A percentile compares a stretch with the other conserved stretches of the same genome.
Conservation (phyloP, 1,140 invertebrate genomes). For the Euwallacea similis region DNA sequence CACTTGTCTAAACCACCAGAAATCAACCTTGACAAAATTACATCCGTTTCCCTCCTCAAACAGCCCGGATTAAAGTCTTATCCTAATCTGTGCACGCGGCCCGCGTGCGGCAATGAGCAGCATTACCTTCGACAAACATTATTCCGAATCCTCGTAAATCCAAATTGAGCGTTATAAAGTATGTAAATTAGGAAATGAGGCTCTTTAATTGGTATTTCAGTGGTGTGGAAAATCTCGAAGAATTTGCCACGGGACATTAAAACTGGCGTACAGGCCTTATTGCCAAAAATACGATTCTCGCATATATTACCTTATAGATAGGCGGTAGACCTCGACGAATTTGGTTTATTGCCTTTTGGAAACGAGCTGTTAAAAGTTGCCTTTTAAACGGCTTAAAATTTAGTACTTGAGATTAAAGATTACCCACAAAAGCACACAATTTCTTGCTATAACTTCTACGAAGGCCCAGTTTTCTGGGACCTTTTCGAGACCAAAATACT, state of each 20-base stretch:
- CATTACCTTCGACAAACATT: not conserved
- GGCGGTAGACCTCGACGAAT: constrained; percentile 48
- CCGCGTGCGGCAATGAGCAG: not conserved
- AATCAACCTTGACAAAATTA: too few species aligned
- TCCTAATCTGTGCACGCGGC: not conserved
- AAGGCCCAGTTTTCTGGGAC: not conserved
- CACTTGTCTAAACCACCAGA: too few species aligned
- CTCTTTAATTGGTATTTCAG: not conserved
- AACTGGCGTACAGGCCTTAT: not conserved
- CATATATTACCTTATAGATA: constrained; percentile 44
- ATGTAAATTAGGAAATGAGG: constrained; percentile 7
- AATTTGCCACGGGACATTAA: not conserved
- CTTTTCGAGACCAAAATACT: not conserved
- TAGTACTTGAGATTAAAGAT: not conserved
- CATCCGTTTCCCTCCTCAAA: not conserved
- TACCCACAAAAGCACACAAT: constrained; percentile 3
- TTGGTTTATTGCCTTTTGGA: constrained; percentile 41
- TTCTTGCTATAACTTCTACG: not conserved
- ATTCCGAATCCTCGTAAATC: not conserved
- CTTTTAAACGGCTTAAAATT: not conserved
- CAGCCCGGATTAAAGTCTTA: not conserved
- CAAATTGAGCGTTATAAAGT: not conserved
- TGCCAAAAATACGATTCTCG: constrained; percentile 41
- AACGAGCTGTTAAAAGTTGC: too few species aligned
- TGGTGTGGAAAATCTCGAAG: not conserved